Conservation (phyloP, 2,888 invertebrate species). For the Monopis laevigella region DNA sequence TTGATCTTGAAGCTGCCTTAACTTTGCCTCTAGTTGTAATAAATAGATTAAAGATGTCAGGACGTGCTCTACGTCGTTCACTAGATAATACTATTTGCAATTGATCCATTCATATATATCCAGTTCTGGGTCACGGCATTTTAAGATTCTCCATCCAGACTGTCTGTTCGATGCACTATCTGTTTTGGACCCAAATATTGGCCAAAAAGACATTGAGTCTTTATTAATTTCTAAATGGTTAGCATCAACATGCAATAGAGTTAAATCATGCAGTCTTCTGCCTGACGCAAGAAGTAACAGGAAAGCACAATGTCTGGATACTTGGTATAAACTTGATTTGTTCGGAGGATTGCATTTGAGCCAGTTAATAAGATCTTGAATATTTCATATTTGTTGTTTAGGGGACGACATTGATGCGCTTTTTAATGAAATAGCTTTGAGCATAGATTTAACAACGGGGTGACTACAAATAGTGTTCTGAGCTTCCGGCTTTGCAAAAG, state of each 20-base stretch:
- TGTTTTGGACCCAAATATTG: conserved; percentile 17
- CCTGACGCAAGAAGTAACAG: conserved; percentile 15
- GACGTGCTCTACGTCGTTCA: conserved; percentile 4
- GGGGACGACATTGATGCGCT: too few species aligned
- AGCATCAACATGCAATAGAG: conserved; percentile 7
- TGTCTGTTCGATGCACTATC: conserved; percentile 14
- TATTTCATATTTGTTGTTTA: conserved; percentile 13
- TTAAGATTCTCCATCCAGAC: conserved; percentile 19
- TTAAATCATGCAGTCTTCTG: conserved; percentile 14
- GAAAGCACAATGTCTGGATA: conserved; percentile 7
- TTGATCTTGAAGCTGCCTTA: conserved; percentile 10
- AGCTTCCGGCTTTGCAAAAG: conserved; percentile 19
- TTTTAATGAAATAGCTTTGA: conserved; percentile 17
- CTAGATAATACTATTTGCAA: neutral
- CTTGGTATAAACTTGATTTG: neutral
- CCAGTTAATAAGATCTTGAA: neutral
- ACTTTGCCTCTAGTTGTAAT: conserved; percentile 12
- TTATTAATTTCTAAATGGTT: conserved; percentile 4
- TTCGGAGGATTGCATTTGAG: too few species aligned
- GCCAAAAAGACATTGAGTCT: conserved; percentile 13
- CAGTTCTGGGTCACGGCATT: conserved; percentile 15
- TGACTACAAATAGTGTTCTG: conserved; percentile 12
- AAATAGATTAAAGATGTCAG: conserved; percentile 7
- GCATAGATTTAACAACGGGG: conserved; percentile 19
- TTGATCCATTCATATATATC: neutral